These are phyloP conservation scores for Pseudonaja textilis DNA, from an alignment of 2,113 vertebrate species.

Conservation along the genomic window DNA sequence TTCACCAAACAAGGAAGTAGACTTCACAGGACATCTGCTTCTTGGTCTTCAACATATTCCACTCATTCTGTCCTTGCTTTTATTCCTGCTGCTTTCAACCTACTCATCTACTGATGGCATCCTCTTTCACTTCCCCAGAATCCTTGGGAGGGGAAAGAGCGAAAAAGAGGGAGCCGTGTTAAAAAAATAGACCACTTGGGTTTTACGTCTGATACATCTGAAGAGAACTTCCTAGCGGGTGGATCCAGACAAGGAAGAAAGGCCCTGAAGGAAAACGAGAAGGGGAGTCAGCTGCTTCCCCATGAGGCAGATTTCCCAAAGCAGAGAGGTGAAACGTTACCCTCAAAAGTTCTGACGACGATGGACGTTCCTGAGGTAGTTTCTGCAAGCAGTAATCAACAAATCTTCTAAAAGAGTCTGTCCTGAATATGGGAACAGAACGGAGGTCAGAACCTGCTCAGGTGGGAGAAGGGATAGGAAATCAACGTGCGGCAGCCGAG, in stretches of 20 bases:
- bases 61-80: not conserved
- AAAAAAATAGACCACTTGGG: not conserved
- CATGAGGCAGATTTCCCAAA: not conserved
- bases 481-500: too few relatives aligned
- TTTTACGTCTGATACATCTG: not conserved
- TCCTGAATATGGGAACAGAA: slow-evolving; percentile 73
- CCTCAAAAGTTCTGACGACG: slow-evolving; percentile 89
- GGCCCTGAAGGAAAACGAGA: not conserved
- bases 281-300: not conserved
- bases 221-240: not conserved
- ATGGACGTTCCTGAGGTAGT: slow-evolving; percentile 98
- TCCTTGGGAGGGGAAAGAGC: not conserved
- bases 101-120: not conserved
- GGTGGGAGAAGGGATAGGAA: not conserved
- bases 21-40: not conserved
- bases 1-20: not conserved
- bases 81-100: not conserved
- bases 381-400: slow-evolving; percentile 99
- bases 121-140: not conserved
- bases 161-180: not conserved
- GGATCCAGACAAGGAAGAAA: not conserved
- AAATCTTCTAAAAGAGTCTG: slow-evolving; percentile 93
- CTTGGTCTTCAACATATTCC: not conserved
- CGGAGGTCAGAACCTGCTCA: slow-evolving; percentile 33
- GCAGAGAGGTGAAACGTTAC: slow-evolving; percentile 74